Evolutionary conservation across 2,888 invertebrate species (phyloP), one percentile per base, ranked within the genome.

Genomic region (Digitonthophagus gazella): DNA sequence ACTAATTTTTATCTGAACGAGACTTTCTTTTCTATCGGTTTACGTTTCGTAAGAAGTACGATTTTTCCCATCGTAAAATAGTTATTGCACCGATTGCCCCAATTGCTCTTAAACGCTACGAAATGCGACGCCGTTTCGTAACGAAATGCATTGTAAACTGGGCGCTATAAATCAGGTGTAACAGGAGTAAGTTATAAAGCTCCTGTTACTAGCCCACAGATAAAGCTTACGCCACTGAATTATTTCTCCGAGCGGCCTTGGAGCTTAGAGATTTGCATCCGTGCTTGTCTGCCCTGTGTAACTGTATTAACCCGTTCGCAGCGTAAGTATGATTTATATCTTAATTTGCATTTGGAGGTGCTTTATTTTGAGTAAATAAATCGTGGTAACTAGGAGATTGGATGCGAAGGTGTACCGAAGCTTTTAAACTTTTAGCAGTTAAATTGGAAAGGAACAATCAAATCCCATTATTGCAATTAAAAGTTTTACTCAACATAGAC

Each of bases 261-360:
- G 19, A 68, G 68, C 68, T 68, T 16, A 22, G 57, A 64, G 64
- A 69, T 69, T 67, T 69, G 69, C 69, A 69, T 67, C 55, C 66
- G 66, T 66, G 66, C 63, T 69, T 68, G 68, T 68, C 57, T 58
- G 68, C 66, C 66, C 66, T 58, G 67, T 64, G 66, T 67, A 22
- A 66, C 64, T 57, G 58, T 64, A 57, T 69, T 66, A 69, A 69
- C 57, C 28, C 55, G 22, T 61, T 19, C 20, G 66, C 66, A 56
- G 56, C 22, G 44, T 69, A 69, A 69, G 66, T 66, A 69, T 69
- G 69, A 69, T 69, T 69, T 67, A 69, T 69, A 20, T 69, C 69
- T 69, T 69, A 69, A 69, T 69, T 69, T 69, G 64, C 69, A 44
- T 44, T 44, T 44, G 28, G 28, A 44, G 28, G 28, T 44, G 28